phyloP scores from a whole-genome alignment of 92 coral and sea anemone genomes.

The Metridium senile region DNA sequence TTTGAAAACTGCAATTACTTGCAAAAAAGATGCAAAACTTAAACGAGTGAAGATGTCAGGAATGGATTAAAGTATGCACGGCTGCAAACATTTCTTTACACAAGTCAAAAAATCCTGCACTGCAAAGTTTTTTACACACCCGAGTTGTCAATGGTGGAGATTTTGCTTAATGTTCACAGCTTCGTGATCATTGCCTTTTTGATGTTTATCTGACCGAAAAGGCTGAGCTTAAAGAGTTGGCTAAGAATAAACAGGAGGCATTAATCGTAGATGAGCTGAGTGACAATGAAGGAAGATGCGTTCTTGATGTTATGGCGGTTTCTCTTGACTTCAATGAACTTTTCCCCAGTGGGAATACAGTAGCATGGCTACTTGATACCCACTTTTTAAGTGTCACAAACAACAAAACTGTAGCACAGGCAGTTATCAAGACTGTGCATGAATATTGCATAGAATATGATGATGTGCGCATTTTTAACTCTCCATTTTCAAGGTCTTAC shows the following conservation, averaged over 20 bases:
- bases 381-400: conserved; percentile 46
- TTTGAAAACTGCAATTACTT: conserved; percentile 26
- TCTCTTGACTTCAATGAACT: conserved; percentile 45
- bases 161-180: conserved; percentile 45
- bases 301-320: conserved; percentile 51
- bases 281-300: conserved; percentile 62
- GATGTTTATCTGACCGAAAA: conserved; percentile 52
- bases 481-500: too few relatives aligned
- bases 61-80: conserved; percentile 52
- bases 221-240: conserved; percentile 27
- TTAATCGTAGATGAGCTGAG: conserved; percentile 57
- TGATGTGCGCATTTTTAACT: conserved; percentile 30
- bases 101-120: conserved; percentile 48
- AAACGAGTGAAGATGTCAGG: conserved; percentile 56
- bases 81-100: conserved; percentile 61
- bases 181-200: conserved; percentile 57
- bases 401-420: conserved; percentile 49
- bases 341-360: conserved; percentile 32
- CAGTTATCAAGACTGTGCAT: conserved; percentile 43
- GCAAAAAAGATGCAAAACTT: conserved; percentile 24
- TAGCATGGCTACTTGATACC: conserved; percentile 46
- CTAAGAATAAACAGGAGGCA: conserved; percentile 41
- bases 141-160: conserved; percentile 62
- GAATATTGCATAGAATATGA: conserved; percentile 46
- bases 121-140: conserved; percentile 38